Evolutionary conservation across 2,888 invertebrate genomes (phyloP), one percentile per base, ranked within the genome.

Genomic region (Standfussiana lucernea): DNA sequence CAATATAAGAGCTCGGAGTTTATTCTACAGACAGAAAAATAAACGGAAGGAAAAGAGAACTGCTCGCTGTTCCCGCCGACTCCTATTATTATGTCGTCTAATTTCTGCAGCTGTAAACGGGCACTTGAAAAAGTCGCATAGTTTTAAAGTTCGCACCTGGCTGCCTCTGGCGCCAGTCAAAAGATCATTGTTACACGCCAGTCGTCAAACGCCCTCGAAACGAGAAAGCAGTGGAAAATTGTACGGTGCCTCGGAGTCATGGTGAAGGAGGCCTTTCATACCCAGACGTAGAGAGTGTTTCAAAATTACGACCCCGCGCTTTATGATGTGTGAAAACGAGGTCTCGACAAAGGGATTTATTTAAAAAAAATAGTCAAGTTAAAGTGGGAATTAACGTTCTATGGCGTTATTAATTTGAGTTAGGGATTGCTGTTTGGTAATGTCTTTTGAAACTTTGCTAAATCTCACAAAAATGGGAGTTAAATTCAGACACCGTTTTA

Each of bases 151-250:
- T 90, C 84, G 88, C 90, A 90, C 91, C 89, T 90, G 85, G 85
- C 89, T 86, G 88, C 73, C 66, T 90, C 90, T 85, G 84, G 87
- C 89, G 89, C 89, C 90, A 91, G 93, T 95, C 93, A 95, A 95
- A 95, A 95, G 95, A 93, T 93, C 94, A 95, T 95, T 95, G 95
- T 95, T 91, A 88, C 87, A 82, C 84, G 89, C 91, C 79, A 75
- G 84, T 79, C 93, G 93, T 93, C 88, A 92, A 94, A 93, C 91
- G 91, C 90, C 91, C 92, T 92, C 89, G 88, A 89, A 92, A 91
- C 86, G 87, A 80, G 85, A 90, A 86, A 87, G 90, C 92, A 93
- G 74, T 67, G 76, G 50, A 72, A 83, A 84, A 85, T 69, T 84
- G 85, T 82, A 75, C 70, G 32, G 71, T 84, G 66, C 71, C 45